These are phyloP conservation scores for Pogonomyrmex californicus DNA, from an alignment of 1,140 invertebrate species.

Conservation along the genomic window DNA sequence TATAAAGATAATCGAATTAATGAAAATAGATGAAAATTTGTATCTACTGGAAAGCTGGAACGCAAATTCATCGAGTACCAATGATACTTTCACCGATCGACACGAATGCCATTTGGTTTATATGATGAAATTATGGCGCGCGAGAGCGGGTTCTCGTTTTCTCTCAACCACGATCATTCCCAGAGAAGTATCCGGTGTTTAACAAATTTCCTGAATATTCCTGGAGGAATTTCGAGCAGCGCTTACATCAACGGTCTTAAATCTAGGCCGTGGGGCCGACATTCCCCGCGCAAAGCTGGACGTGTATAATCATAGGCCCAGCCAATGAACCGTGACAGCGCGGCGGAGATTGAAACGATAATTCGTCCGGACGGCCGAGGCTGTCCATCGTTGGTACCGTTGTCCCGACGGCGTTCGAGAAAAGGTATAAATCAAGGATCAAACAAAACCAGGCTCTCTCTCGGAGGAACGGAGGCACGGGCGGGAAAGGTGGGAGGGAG, in stretches of 20 bases:
- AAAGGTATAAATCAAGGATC: constrained; percentile 68
- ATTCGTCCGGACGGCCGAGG: constrained; percentile 58
- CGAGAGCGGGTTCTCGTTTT: neutral
- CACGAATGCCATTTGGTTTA: neutral
- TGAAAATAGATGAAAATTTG: no score
- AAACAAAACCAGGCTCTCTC: constrained; percentile 58
- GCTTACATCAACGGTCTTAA: constrained; percentile 53
- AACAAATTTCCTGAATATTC: neutral
- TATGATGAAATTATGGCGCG: neutral
- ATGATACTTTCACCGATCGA: neutral
- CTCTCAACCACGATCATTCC: neutral
- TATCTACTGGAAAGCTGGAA: neutral
- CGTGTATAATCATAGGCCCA: constrained; percentile 58
- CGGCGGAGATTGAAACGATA: constrained; percentile 62
- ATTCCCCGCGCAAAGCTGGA: constrained; percentile 45
- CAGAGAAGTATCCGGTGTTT: neutral
- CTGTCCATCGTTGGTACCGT: constrained; percentile 62
- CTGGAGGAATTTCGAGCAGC: constrained; percentile 2
- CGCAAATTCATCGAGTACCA: neutral
- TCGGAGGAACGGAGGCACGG: neutral
- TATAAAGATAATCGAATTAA: neutral
- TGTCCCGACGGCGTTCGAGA: constrained; percentile 58
- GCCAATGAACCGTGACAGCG: constrained; percentile 60
- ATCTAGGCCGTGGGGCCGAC: constrained; percentile 39
- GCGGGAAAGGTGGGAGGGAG: no score